Base-by-base conservation (phyloP, 2,113 vertebrate species). In the Polypterus senegalus region DNA sequence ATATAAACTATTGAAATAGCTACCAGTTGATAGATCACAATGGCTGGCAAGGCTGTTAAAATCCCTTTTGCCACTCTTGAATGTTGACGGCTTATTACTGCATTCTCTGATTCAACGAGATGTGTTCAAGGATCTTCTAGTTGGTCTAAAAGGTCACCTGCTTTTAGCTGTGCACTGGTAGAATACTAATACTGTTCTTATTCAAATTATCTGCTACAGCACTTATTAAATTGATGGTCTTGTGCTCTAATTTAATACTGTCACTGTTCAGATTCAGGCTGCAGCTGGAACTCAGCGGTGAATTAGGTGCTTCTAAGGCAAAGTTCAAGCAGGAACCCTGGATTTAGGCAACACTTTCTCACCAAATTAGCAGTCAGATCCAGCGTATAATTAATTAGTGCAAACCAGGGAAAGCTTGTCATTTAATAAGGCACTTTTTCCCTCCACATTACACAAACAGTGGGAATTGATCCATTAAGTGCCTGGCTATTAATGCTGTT, bases 101-200 rank as follows among this genome's bases (percentile, higher is more conserved):
- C 80, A 78, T 85, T 88, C 88, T 91, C 85, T 76, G 74, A 93
- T 92, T 93, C 89, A 83, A 85, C 87, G 83, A 79, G 87, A 89
- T 92, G 87, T 92, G 89, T 90, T 95, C 90, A 94, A 97, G 92
- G 91, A 93, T 93, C 89, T 91, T 90, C 86, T 90, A 65, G 59
- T 81, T 82, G 82, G 91, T 89, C 89, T 91, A 90, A 97, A 98
- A 97, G 93, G 93, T 97, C 93, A 94, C 91, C 90, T 94, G 89
- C 91, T 94, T 93, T 94, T 96, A 91, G 89, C 88, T 86, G 90
- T 85, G 88, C 92, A 88, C 86, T 79, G 80, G 77, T 76, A 83
- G 93, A 97, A 97, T 98, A 93, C 91, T 97, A 97, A 98, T 94
- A 89, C 76, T 86, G 79, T 90, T 89, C 90, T 96, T 93, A 97